Percentiles rank a stretch among this genome's conserved stretches.
Conservation (phyloP, 2,113 vertebrate species). For the Clinocottus analis region DNA sequence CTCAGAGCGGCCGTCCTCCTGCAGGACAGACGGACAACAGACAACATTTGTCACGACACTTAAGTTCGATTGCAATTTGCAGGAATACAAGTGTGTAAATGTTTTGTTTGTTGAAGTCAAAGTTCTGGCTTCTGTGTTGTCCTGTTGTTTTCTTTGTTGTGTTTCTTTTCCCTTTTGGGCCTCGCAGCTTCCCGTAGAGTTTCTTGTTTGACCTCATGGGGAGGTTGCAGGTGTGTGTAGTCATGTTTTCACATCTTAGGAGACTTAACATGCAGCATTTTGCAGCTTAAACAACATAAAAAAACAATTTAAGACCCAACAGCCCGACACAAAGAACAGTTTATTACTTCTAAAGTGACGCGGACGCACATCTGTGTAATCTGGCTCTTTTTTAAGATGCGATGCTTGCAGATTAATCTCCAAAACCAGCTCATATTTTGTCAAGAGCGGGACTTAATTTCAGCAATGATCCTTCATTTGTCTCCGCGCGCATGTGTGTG, state of each 20-base stretch:
- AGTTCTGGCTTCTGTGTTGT: no score
- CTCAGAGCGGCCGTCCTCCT: no score
- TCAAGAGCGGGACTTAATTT: not conserved
- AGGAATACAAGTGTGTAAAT: no score
- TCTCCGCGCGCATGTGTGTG: constrained; percentile 7
- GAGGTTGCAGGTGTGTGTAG: no score
- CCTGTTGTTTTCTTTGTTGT: no score
- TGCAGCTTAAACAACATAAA: not conserved
- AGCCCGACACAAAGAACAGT: not conserved
- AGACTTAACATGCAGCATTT: not conserved
- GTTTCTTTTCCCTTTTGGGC: no score
- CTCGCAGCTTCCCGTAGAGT: not conserved
- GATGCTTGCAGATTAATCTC: constrained; percentile 17
- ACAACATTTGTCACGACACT: no score
- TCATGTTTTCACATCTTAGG: not conserved
- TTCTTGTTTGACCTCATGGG: no score
- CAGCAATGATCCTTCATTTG: constrained; percentile 22
- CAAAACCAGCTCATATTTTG: constrained; percentile 12
- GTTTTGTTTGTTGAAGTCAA: no score
- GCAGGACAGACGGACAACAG: no score
- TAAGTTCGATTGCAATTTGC: no score
- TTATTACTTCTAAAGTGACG: not conserved
- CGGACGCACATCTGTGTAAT: not conserved
- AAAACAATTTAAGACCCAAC: not conserved
- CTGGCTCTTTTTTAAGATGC: not conserved